Base-by-base conservation (phyloP, 2,113 vertebrate species). In the Excalfactoria chinensis region DNA sequence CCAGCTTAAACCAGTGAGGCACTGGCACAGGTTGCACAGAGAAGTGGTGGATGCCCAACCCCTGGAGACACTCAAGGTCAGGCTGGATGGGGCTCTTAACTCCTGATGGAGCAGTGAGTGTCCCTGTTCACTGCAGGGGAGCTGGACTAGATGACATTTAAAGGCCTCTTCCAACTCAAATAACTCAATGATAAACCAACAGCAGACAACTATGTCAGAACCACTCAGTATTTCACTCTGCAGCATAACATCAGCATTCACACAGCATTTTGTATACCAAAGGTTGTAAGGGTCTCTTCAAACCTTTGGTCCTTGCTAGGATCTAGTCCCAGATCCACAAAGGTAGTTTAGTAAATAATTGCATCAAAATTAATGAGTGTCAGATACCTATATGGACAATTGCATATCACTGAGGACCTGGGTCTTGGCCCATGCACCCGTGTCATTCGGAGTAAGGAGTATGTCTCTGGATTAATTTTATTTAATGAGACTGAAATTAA, bases 401-500 rank as follows among this genome's bases (percentile, higher is more conserved):
- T 20, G 15, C 0, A 4, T 51, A 43, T 13, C 34, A 70, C 49
- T 60, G 60, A 86, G 56, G 26, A 59, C 4, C 22, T 71, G 18
- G 25, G 37, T 76, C 71, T 87, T 92, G 68, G 44, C 56, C 59
- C 16, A 21, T 20, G 37, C 19, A 70, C 6, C 16, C 23, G 11
- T 41, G 26, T n/a, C 70, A 89, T 71, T 82, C 17, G 1, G 12
- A 83, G 8, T 60, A 83, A 86, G 77, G n/a, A 72, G 23, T 53
- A 72, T 17, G 14, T 72, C 58, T 37, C 55, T 81, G 77, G 63
- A 87, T 82, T 69, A 55, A 53, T 67, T 81, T 77, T 88, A 74
- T 87, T 93, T 93, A 72, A 84, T 74, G 44, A 68, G 32, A 58
- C 15, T 34, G 59, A 96, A 83, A 89, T 89, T 46, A 69, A 89